Conservation (phyloP, 2,113 vertebrate genomes). For the Ciconia stormi region DNA sequence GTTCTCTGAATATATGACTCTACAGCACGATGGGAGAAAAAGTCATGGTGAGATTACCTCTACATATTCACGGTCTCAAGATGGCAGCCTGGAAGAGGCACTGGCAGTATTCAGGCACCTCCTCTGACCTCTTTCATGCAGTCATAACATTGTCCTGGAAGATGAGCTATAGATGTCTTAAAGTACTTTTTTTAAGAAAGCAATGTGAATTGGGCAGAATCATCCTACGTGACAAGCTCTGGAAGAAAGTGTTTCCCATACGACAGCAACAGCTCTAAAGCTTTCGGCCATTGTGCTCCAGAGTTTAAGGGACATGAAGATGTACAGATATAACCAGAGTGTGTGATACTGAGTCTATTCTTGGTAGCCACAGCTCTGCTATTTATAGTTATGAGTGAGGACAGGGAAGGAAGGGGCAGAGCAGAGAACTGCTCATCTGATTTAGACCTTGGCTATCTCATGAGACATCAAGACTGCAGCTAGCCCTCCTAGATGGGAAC, state of each 20-base stretch:
- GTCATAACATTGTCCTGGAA: not conserved
- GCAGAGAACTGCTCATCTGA: not conserved
- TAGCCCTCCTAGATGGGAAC: not conserved
- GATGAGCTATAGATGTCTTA: not conserved
- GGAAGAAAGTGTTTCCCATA: not conserved
- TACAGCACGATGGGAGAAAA: not conserved
- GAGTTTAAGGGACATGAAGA: not conserved
- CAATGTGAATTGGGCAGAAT: not conserved
- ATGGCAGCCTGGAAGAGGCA: not conserved
- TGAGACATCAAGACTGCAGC: not conserved
- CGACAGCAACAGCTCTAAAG: not conserved
- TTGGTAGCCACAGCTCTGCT: not conserved
- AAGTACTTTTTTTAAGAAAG: not conserved
- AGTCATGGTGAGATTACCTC: not conserved
- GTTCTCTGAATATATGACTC: not conserved
- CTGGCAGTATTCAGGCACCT: not conserved
- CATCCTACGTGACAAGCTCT: not conserved
- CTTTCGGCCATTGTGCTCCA: not conserved
- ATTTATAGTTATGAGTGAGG: not conserved
- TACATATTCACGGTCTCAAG: accelerated
- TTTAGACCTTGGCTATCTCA: not conserved
- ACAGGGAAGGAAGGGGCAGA: not conserved
- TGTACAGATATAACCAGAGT: not conserved
- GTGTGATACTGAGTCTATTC: not conserved
- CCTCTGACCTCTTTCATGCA: not conserved